Evolutionary conservation across 2,797 vertebrate species (phyloP).

Genomic region (Esox lucius): DNA sequence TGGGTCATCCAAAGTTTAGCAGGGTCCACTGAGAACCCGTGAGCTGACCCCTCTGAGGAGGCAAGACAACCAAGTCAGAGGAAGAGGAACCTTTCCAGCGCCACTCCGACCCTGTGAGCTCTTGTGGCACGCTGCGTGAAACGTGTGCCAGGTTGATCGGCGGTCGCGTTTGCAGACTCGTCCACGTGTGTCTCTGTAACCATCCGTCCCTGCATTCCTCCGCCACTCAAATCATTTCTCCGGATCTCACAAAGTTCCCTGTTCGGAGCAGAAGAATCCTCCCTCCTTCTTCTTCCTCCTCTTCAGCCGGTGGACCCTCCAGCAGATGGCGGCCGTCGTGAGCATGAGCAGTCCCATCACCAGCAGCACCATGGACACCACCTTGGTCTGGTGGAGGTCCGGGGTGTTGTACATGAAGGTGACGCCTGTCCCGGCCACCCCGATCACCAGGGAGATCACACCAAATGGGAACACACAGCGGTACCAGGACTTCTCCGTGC

Average conservation of each 20-base stretch:
- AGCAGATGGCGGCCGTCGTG: constrained; percentile 73
- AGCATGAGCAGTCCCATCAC: constrained; percentile 68
- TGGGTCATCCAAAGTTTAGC: background rate
- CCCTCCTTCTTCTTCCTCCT: constrained; percentile 75
- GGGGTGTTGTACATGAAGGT: constrained; percentile 86
- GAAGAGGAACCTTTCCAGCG: background rate
- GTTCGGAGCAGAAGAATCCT: constrained; percentile 71
- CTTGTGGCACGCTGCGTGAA: background rate
- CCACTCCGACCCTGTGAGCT: constrained; percentile 9
- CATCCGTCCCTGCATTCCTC: background rate
- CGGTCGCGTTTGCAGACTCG: background rate
- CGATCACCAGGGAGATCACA: constrained; percentile 89
- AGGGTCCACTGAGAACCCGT: background rate
- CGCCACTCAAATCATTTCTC: background rate
- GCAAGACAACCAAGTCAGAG: background rate
- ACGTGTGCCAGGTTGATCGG: background rate
- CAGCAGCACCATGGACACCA: constrained; percentile 82
- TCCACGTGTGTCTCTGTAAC: background rate
- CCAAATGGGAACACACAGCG: constrained; percentile 81
- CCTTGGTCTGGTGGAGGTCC: constrained; percentile 81
- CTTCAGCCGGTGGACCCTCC: constrained; percentile 71
- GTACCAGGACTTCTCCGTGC: constrained; percentile 84
- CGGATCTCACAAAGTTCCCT: constrained; percentile 68
- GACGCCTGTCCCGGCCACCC: constrained; percentile 85
- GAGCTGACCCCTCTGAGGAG: background rate